Base-by-base conservation (phyloP, 1,140 invertebrate species). In the Pseudobourletiella spinata region DNA sequence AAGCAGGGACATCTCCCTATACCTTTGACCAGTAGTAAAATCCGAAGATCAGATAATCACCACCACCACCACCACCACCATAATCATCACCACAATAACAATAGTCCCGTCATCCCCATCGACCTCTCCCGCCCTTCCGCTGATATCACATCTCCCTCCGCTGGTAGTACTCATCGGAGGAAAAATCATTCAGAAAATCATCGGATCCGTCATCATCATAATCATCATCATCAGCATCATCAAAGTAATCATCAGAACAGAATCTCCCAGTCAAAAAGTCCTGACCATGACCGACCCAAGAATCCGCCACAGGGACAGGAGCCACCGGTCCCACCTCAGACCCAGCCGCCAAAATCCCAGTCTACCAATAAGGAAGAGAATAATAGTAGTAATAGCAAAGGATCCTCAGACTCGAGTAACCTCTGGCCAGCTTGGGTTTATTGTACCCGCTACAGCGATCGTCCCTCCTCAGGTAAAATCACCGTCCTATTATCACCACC, bases 381-480 rank as follows among this genome's bases (percentile, higher is more conserved):
- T 42, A 48, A n/a, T 73, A 72, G 65, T 72, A 72, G 42, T 57
- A 67, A 39, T 70, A 39, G 42, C 20, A n/a, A 50, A 24, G 24
- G 43, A 18, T 4, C 6, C 22, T 20, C 44, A 46, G 26, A 20
- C 15, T 28, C 15, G 11, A 30, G 30, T 29, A n/a, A n/a, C 14
- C 25, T 39, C 11, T 55, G 39, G 59, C 54, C 68, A 43, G 93
- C 94, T 0, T 98, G 95, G 95, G 91, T 98, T 25, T 98, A 94
- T 75, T 98, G 94, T 77, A 98, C 95, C 0, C 82, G 95, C 77
- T 98, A 97, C 76, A 95, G 91, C 59, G 94, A 97, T 77, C 79
- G 94, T 73, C 95, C 95, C 8, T 95, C 91, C 68, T 92, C 92
- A 78, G 66, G 66, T 67, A 64, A 64, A 20, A 30, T 24, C 35